Percentiles rank a stretch among this genome's conserved stretches.
Conservation (phyloP, 2,888 invertebrate species). For the Tenodera sinensis region DNA sequence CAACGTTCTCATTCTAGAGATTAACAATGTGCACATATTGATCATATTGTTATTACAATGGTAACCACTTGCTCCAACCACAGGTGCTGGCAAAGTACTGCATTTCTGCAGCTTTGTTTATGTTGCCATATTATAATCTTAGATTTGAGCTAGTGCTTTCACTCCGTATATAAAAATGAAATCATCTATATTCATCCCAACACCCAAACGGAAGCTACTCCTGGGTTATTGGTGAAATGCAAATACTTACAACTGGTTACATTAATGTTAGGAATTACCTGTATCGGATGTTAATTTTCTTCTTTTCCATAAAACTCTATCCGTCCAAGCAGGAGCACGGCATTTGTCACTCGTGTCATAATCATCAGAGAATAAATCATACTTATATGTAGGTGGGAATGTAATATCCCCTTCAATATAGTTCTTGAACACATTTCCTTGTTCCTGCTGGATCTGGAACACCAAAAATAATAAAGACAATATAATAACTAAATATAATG, state of each 20-base stretch:
- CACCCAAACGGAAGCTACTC: no score
- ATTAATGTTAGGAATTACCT: constrained; percentile 42
- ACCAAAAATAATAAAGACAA: neutral
- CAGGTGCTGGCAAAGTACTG: no score
- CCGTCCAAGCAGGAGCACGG: constrained; percentile 97
- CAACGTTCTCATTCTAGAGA: no score
- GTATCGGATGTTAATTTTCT: constrained; percentile 69
- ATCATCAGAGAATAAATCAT: constrained; percentile 96
- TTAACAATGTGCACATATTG: no score
- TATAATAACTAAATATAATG: neutral
- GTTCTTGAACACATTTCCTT: constrained; percentile 83
- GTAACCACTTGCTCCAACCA: no score
- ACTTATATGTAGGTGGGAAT: constrained; percentile 97
- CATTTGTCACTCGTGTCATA: constrained; percentile 99
- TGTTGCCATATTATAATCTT: no score
- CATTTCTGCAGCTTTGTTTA: no score
- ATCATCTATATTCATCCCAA: no score
- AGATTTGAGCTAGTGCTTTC: no score
- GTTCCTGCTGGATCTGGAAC: constrained; percentile 65
- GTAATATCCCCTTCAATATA: constrained; percentile 88
- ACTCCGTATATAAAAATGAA: no score
- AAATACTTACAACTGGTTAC: neutral
- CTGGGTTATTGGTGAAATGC: no score
- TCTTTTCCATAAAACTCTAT: constrained; percentile 91
- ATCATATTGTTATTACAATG: no score